Percentiles rank a stretch among this genome's conserved stretches.
Evolutionary conservation across 2,888 invertebrate genomes (phyloP).

Genomic region (Heliconius cydno): DNA sequence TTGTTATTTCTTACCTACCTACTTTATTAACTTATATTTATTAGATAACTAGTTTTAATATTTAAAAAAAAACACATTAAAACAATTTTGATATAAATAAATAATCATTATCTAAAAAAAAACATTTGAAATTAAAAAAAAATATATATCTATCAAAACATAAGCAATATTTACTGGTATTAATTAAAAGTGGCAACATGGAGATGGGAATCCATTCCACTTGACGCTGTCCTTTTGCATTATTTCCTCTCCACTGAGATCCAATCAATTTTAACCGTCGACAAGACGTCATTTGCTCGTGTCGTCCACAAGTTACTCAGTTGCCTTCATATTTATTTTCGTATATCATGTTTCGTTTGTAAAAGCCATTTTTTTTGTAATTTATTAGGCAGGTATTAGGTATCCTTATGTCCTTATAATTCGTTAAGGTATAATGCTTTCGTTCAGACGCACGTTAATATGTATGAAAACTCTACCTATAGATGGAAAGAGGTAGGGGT

Average conservation of each 20-base stretch:
- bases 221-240: slow-evolving; percentile 62
- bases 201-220: slow-evolving; percentile 45
- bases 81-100: no score
- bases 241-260: slow-evolving; percentile 65
- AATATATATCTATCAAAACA: slow-evolving; percentile 12
- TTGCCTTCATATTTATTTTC: slow-evolving; percentile 6
- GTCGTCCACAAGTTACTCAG: slow-evolving; percentile 35
- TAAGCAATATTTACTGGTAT: slow-evolving; percentile 37
- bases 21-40: background rate
- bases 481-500: no score
- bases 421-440: background rate
- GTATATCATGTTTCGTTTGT: background rate
- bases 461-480: no score
- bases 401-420: background rate
- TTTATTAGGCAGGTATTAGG: background rate
- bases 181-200: slow-evolving; percentile 44
- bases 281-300: slow-evolving; percentile 43
- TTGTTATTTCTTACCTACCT: background rate
- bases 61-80: no score
- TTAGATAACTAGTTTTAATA: no score
- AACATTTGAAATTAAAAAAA: background rate
- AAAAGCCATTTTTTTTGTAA: background rate
- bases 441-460: no score
- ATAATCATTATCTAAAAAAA: background rate
- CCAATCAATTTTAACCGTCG: slow-evolving; percentile 64